A percentile compares a stretch with the other conserved stretches of the same genome.
phyloP scores from a whole-genome alignment of 2,888 invertebrate genomes.

The Acrobasis suavella region DNA sequence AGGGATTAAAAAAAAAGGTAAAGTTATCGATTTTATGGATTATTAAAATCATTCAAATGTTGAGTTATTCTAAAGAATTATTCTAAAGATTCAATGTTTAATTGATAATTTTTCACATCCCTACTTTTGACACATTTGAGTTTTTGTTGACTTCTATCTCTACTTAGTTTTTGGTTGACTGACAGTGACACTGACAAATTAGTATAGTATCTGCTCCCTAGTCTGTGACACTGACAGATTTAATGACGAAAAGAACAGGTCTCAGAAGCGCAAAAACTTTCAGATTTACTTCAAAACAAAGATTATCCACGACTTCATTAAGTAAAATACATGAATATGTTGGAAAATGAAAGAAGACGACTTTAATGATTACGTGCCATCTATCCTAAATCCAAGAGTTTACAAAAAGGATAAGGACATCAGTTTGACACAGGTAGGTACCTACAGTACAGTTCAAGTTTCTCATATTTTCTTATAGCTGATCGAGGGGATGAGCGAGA shows the following conservation, averaged over 20 bases:
- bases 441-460: background rate
- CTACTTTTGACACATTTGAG: too few species aligned
- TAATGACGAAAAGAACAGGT: background rate
- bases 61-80: too few species aligned
- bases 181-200: background rate
- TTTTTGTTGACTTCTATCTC: too few species aligned
- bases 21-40: too few species aligned
- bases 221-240: background rate
- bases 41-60: too few species aligned
- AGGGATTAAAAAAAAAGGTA: too few species aligned
- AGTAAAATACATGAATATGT: background rate
- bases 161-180: too few species aligned
- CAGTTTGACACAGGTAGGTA: slow-evolving; percentile 69
- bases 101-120: too few species aligned
- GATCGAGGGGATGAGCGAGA: background rate
- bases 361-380: slow-evolving; percentile 62
- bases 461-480: too few species aligned
- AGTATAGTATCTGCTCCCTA: too few species aligned
- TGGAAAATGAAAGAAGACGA: slow-evolving; percentile 51
- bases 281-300: background rate
- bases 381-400: slow-evolving; percentile 61
- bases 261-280: background rate
- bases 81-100: too few species aligned
- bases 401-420: slow-evolving; percentile 47
- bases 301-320: background rate